A percentile compares a stretch with the other conserved stretches of the same genome.
These are phyloP conservation scores for Nephrotoma guestfalica DNA, from an alignment of 2,888 invertebrate genomes.

Conservation along the genomic window DNA sequence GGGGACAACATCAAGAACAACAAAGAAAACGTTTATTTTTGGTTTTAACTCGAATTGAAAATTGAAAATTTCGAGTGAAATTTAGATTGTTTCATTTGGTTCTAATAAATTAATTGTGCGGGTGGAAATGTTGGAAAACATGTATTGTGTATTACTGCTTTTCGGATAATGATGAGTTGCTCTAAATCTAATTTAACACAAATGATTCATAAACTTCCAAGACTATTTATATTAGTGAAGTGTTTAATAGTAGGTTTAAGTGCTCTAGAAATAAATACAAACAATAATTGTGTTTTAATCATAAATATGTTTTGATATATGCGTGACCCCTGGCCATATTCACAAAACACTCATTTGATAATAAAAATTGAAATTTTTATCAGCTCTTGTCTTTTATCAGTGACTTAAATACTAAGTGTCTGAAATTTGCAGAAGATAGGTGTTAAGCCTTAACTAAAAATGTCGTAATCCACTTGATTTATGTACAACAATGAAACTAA, in stretches of 20 bases:
- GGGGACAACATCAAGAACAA: background rate
- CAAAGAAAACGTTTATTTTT: background rate
- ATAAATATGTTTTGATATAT: background rate
- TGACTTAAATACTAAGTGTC: background rate
- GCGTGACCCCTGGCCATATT: background rate
- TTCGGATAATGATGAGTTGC: background rate
- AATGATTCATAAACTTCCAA: background rate
- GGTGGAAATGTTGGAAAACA: background rate
- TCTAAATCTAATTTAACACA: background rate
- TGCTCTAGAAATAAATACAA: background rate
- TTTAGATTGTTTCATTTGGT: background rate
- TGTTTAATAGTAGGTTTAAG: background rate
- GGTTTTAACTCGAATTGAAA: background rate
- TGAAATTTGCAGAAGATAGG: too few species aligned
- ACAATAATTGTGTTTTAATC: background rate
- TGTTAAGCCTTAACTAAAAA: too few species aligned
- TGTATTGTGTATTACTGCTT: background rate
- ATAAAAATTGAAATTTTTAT: background rate
- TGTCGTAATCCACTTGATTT: too few species aligned
- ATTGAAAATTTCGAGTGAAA: background rate
- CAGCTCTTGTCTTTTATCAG: background rate
- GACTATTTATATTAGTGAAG: background rate
- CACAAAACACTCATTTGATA: background rate
- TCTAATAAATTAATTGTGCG: background rate
- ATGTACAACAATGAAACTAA: too few species aligned